Evolutionary conservation across 1,140 invertebrate genomes (phyloP), one percentile per base, ranked within the genome.

Genomic region (Zaprionus gabonicus): DNA sequence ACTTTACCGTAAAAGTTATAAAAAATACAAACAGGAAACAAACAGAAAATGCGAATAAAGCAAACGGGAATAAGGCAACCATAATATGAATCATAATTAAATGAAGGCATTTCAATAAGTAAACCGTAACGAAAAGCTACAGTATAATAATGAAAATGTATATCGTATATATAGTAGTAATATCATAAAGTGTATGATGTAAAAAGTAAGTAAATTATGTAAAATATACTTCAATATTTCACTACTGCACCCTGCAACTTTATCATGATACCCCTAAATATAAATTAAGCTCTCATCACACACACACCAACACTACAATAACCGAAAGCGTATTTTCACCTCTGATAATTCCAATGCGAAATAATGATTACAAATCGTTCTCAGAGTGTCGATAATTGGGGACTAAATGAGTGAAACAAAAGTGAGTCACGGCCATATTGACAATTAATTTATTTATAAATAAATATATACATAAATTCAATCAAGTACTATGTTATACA

Each of bases 401-500:
- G 31, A 57, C 13, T 70, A 58, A 62, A 67, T 44, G 55, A 49
- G 25, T 28, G 38, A 17, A 23, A 13, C 34, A 69, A 77, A 86
- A 74, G 77, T 87, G 80, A 82, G 83, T 86, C 83, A 86, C 68
- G 83, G 83, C 77, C 83, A 87, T 71, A 67, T 71, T 51, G 46
- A 51, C 9, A 23, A 51, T 51, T 20, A 51, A 70, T 74, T 69
- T 71, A 66, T 25, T 63, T 58, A 77, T 63, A 53, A 62, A 69
- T 53, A 69, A 69, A 53, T 17, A 44, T n/a, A 44, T 17, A 17
- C n/a, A 7, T 46, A 46, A 46, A 17, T n/a, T 41, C 31, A 7
- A n/a, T 38, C 36, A 13, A 38, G 36, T 38, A 12, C 9, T 3
- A 38, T 38, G 36, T n/a, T n/a, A n/a, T 41, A n/a, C n/a, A 41